Evolutionary conservation across 2,113 vertebrate genomes (phyloP).

Genomic region (Zosterops borbonicus): DNA sequence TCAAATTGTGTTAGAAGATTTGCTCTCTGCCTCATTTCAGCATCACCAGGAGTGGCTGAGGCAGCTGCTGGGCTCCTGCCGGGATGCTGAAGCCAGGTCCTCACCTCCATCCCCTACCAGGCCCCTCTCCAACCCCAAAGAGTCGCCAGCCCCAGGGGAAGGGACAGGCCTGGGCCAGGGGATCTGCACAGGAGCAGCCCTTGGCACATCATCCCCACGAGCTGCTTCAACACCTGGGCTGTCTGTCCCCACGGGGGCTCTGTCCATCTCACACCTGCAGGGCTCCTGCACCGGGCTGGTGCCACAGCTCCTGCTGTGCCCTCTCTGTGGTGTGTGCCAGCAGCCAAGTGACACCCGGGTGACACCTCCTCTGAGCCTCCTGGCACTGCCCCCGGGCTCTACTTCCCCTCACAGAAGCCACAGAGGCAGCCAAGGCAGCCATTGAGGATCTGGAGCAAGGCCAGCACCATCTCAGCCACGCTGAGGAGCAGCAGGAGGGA

Average conservation of each 20-base stretch:
- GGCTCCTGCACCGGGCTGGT: background rate
- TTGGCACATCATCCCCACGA: fast-evolving
- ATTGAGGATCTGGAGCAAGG: conserved; percentile 68
- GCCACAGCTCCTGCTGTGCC: background rate
- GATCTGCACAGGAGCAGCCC: background rate
- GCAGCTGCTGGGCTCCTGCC: background rate
- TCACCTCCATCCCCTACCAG: fast-evolving
- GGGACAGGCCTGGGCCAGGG: fast-evolving
- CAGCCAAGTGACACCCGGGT: fast-evolving
- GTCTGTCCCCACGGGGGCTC: background rate
- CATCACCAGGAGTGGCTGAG: fast-evolving
- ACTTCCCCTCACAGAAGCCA: conserved; percentile 67
- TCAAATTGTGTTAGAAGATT: background rate
- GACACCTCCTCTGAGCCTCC: background rate
- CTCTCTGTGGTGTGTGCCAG: fast-evolving
- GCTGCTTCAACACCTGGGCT: fast-evolving
- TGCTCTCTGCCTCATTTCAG: background rate
- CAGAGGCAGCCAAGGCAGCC: conserved; percentile 72
- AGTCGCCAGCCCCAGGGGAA: background rate
- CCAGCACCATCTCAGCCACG: conserved; percentile 66
- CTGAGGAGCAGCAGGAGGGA: conserved; percentile 65
- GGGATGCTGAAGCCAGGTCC: background rate
- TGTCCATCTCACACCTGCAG: fast-evolving
- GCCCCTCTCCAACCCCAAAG: background rate
- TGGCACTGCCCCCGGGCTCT: background rate